Base-by-base conservation (phyloP, 2,888 invertebrate genomes). In the Pterostichus madidus region DNA sequence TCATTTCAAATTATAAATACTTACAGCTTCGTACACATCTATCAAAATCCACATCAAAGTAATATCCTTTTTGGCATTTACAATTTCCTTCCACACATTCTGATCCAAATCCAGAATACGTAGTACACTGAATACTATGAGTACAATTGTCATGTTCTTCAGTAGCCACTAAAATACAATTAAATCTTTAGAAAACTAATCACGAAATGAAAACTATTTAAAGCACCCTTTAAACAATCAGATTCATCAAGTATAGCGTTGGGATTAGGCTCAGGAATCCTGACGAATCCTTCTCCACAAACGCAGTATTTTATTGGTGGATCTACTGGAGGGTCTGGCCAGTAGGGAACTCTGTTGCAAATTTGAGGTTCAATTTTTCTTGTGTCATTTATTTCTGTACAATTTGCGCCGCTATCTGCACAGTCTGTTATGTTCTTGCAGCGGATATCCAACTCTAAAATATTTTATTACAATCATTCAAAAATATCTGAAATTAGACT, bases 21-120 rank as follows among this genome's bases (percentile, higher is more conserved):
- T 78, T 61, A 78, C 78, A 78, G 15, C 78, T 71, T 44, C 68
- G 6, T 10, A 78, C 61, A 78, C 78, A 78, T 59, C 78, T 53
- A n/a, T 56, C 13, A 24, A 78, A 78, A 44, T 61, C 61, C 11
- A 56, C 44, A 78, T 78, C 78, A 24, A 78, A 78, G 44, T 78
- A 56, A 61, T 61, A 78, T 4, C 61, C 61, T 44, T 35, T 8
- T 15, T 61, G 59, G n/a, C 78, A 78, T 3, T 6, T 31, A 61
- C 78, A 78, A 13, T 59, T 44, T 6, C 17, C 46, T 10, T 78
- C n/a, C 1, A 35, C 17, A 59, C 78, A 78, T 61, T 59, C 61
- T 32, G 78, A 78, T 10, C 59, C 78, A 24, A 59, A 56, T 59
- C 78, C 78, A 15, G 78, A 39, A 61, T 24, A 78, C 0, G 24